These are phyloP conservation scores for Synanthedon myopaeformis DNA, from an alignment of 2,888 invertebrate species.

Conservation along the genomic window DNA sequence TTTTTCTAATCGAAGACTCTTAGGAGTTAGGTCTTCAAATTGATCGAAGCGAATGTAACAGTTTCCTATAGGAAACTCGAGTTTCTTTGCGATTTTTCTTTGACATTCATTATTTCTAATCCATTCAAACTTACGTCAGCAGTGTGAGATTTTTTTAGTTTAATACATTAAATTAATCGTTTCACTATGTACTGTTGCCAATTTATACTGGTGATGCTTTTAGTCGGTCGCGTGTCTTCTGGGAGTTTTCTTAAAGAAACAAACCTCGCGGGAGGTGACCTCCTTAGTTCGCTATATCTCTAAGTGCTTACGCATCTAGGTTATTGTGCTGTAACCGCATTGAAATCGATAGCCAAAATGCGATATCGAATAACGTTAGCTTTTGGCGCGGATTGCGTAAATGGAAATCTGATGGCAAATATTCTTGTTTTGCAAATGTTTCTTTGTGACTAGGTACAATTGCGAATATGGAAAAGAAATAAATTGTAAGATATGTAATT, in stretches of 20 bases:
- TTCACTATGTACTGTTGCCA: not conserved
- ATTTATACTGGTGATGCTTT: not conserved
- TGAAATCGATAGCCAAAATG: conserved; percentile 37
- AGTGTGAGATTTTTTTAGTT: no score
- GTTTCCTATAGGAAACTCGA: no score
- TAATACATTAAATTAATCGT: not conserved
- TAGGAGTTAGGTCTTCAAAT: no score
- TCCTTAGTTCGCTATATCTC: conserved; percentile 43
- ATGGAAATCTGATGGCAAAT: not conserved
- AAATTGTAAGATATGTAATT: no score
- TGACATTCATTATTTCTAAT: no score
- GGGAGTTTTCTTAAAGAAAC: not conserved
- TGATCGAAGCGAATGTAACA: no score
- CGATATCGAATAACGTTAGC: conserved; percentile 28
- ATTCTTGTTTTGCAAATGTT: not conserved
- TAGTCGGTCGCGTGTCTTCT: conserved; percentile 4
- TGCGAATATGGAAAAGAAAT: no score
- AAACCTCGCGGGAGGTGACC: conserved; percentile 48
- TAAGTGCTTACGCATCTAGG: conserved; percentile 58
- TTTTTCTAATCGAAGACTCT: no score
- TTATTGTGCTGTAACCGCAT: conserved; percentile 44
- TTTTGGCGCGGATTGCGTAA: conserved; percentile 43
- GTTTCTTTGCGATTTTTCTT: no score
- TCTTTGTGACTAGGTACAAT: not conserved
- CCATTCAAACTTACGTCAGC: no score